Conservation (phyloP, 2,797 vertebrate species). For the Xenops minutus region DNA sequence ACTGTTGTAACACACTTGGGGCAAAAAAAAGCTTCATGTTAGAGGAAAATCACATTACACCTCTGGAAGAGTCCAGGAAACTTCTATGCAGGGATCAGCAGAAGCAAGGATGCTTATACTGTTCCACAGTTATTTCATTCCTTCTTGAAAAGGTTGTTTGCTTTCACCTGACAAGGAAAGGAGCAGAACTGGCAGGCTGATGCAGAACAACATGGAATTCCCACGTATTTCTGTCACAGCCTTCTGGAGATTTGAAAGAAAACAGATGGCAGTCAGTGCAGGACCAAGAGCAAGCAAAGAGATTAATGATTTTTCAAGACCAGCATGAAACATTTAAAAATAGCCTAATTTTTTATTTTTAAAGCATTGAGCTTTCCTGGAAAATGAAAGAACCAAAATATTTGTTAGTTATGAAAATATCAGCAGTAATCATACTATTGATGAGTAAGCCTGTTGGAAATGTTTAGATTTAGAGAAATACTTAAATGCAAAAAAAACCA, state of each 20-base stretch:
- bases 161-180: not conserved
- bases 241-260: conserved; percentile 41
- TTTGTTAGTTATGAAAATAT: not conserved
- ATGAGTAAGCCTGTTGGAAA: not conserved
- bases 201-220: conserved; percentile 26
- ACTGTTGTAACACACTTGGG: not conserved
- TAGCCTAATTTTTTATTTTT: not conserved
- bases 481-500: not conserved
- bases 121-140: not conserved
- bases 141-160: not conserved
- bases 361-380: not conserved
- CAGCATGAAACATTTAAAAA: conserved; percentile 1
- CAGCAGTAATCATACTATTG: not conserved
- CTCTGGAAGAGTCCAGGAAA: not conserved
- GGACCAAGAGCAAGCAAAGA: not conserved
- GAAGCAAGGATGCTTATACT: not conserved
- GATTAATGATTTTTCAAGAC: conserved; percentile 46
- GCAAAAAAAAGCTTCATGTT: not conserved
- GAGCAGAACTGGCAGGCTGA: not conserved
- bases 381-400: not conserved
- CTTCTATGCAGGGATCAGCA: not conserved
- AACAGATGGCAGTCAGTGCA: conserved; percentile 46
- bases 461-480: not conserved
- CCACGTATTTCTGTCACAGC: not conserved
- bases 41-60: not conserved